Conservation (phyloP, 2,888 invertebrate species). For the Troides helena region DNA sequence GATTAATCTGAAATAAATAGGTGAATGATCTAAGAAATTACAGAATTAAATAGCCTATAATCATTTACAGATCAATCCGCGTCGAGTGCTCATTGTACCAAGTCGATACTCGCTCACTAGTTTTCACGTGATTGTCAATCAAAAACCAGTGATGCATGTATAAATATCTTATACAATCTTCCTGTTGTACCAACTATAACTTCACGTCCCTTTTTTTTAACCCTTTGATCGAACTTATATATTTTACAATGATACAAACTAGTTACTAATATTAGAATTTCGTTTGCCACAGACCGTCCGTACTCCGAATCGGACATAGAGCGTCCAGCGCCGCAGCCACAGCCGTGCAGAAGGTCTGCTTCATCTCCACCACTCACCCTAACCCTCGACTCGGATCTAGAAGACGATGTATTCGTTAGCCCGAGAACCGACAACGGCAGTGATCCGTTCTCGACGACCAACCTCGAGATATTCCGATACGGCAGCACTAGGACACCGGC, state of each 20-base stretch:
- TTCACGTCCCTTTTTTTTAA: too few species aligned
- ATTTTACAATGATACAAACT: not conserved
- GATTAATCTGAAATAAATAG: too few species aligned
- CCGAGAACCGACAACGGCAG: constrained; percentile 63
- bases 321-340: constrained; percentile 46
- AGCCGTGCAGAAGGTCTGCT: constrained; percentile 61
- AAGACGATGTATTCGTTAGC: constrained; percentile 73
- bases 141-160: too few species aligned
- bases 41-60: too few species aligned
- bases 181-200: too few species aligned
- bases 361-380: constrained; percentile 65
- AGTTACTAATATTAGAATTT: not conserved
- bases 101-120: too few species aligned
- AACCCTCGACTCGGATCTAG: constrained; percentile 64
- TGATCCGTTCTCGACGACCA: constrained; percentile 65
- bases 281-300: constrained; percentile 61
- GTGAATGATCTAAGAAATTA: too few species aligned
- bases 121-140: too few species aligned
- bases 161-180: too few species aligned
- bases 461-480: constrained; percentile 67
- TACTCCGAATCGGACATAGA: constrained; percentile 69
- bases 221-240: too few species aligned
- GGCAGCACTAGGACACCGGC: constrained; percentile 68
- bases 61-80: too few species aligned
- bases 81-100: too few species aligned